phyloP scores from a whole-genome alignment of 2,113 vertebrate genomes.

The Chaenocephalus aceratus region DNA sequence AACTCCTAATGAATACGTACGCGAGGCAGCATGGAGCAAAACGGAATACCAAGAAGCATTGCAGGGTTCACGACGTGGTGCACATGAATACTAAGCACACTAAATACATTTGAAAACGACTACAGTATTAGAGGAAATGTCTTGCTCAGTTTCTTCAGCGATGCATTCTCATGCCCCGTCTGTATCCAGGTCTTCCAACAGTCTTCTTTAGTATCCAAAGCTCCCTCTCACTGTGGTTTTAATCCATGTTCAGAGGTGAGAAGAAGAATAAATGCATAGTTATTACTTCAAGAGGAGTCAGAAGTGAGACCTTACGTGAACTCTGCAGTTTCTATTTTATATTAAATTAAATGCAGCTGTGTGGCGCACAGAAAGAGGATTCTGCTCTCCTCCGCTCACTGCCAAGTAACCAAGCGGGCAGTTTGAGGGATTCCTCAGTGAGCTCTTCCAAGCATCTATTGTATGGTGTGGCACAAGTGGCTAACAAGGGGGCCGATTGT shows the following conservation, averaged over 20 bases:
- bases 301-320: conserved; percentile 46
- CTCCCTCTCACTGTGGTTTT: conserved; percentile 32
- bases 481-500: conserved; percentile 33
- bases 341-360: conserved; percentile 41
- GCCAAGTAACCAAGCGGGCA: conserved; percentile 30
- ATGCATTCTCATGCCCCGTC: not conserved
- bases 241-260: conserved; percentile 56
- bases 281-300: conserved; percentile 46
- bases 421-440: conserved; percentile 34
- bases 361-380: conserved; percentile 16
- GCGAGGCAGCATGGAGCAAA: not conserved
- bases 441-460: conserved; percentile 31
- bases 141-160: not conserved
- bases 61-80: not conserved
- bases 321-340: conserved; percentile 24
- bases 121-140: not conserved
- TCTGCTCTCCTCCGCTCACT: conserved; percentile 24
- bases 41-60: not conserved
- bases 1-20: not conserved
- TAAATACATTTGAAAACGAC: conserved; percentile 9
- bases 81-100: not conserved
- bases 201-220: conserved; percentile 11
- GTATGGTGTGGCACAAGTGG: conserved; percentile 12
- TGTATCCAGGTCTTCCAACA: conserved; percentile 30
- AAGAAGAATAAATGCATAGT: conserved; percentile 60